Conservation (phyloP, 2,113 vertebrate species). For the Corythornis madagascariensis region DNA sequence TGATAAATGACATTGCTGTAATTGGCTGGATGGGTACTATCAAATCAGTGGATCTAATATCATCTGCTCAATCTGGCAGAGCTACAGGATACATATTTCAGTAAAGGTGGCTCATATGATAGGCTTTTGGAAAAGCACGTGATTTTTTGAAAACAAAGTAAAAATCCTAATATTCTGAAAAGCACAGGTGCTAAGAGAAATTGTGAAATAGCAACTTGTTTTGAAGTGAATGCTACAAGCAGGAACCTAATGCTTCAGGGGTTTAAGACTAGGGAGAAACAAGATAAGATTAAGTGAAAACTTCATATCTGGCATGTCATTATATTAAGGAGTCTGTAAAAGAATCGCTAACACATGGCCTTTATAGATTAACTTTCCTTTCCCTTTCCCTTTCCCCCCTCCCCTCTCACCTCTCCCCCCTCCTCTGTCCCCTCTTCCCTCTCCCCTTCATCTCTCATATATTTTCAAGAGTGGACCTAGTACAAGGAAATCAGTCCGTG, state of each 20-base stretch:
- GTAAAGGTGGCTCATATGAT: neutral
- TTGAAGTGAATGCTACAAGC: neutral
- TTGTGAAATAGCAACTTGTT: neutral
- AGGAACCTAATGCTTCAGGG: neutral
- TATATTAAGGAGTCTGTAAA: neutral
- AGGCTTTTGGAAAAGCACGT: slow-evolving; percentile 7
- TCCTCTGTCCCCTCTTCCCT: no score
- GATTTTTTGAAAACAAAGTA: neutral
- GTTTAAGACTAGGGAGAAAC: neutral
- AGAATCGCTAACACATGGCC: neutral
- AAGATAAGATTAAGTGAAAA: neutral
- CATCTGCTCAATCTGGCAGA: neutral
- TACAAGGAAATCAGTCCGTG: neutral
- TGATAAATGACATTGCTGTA: neutral
- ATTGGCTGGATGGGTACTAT: neutral
- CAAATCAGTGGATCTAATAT: neutral
- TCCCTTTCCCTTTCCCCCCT: neutral
- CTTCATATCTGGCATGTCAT: neutral
- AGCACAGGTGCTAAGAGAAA: neutral
- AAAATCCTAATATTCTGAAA: neutral
- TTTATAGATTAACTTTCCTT: neutral
- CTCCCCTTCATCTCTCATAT: neutral
- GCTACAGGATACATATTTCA: neutral
- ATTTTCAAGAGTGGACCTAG: neutral
- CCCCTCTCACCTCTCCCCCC: no score